Evolutionary conservation across 2,797 vertebrate species (phyloP).

Genomic region (Chrosomus eos): DNA sequence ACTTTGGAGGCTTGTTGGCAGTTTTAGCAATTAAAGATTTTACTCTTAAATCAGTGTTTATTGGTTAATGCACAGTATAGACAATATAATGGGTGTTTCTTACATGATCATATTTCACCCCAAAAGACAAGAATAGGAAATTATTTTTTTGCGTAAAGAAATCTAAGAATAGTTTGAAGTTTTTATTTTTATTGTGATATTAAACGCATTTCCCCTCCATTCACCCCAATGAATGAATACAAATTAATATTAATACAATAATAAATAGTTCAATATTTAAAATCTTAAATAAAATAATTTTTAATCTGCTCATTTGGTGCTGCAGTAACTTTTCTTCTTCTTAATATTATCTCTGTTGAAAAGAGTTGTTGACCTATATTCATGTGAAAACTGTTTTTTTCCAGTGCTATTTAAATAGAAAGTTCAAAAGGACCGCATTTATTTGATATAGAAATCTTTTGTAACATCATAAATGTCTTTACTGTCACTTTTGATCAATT

Average conservation of each 20-base stretch:
- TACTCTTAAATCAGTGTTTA: conserved; percentile 14
- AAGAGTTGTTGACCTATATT: no score
- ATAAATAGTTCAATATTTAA: not conserved
- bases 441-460: no score
- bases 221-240: not conserved
- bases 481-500: no score
- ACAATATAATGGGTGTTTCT: not conserved
- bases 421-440: no score
- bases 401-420: no score
- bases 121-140: not conserved
- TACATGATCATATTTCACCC: not conserved
- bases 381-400: no score
- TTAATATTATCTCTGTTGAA: no score
- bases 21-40: conserved; percentile 1
- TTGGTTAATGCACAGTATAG: not conserved
- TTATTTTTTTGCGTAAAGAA: not conserved
- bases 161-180: not conserved
- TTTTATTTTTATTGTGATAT: not conserved
- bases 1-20: not conserved
- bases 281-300: not conserved
- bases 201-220: not conserved
- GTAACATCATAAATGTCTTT: no score
- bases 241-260: not conserved
- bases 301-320: not conserved
- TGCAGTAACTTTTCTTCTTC: not conserved